Evolutionary conservation across 2,888 invertebrate genomes (phyloP).

Genomic region (Bellardia pandia): DNA sequence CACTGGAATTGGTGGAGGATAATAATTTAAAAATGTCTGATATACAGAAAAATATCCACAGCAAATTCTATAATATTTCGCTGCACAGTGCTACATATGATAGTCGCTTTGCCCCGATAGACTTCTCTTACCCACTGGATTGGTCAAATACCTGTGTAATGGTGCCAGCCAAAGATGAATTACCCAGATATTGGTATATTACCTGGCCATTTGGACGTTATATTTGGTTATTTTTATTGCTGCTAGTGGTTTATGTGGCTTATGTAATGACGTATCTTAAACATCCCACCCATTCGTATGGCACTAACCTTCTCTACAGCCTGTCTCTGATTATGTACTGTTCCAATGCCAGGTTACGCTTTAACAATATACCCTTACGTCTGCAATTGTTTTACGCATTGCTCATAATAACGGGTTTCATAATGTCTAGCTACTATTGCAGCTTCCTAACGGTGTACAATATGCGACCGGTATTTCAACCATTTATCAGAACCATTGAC

Average conservation of each 20-base stretch:
- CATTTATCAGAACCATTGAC: slow-evolving; percentile 69
- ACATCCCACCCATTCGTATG: slow-evolving; percentile 55
- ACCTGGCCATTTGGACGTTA: slow-evolving; percentile 79
- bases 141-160: slow-evolving; percentile 79
- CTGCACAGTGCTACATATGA: slow-evolving; percentile 70
- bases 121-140: slow-evolving; percentile 80
- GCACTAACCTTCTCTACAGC: slow-evolving; percentile 77
- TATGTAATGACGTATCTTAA: slow-evolving; percentile 77
- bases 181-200: slow-evolving; percentile 80
- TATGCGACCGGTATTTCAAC: slow-evolving; percentile 80
- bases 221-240: slow-evolving; percentile 77
- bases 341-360: slow-evolving; percentile 76
- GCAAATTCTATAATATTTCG: slow-evolving; percentile 77
- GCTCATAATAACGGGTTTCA: slow-evolving; percentile 78
- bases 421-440: slow-evolving; percentile 78
- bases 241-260: slow-evolving; percentile 79
- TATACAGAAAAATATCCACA: slow-evolving; percentile 71
- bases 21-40: slow-evolving; percentile 72
- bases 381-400: slow-evolving; percentile 77
- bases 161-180: slow-evolving; percentile 81
- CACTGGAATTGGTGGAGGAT: slow-evolving; percentile 74
- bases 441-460: slow-evolving; percentile 80
- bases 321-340: slow-evolving; percentile 78
- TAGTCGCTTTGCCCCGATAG: slow-evolving; percentile 52
- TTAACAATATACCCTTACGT: slow-evolving; percentile 74